These are phyloP conservation scores for Myotis lucifugus DNA, from an alignment of 2,113 vertebrate species.

Conservation along the genomic window DNA sequence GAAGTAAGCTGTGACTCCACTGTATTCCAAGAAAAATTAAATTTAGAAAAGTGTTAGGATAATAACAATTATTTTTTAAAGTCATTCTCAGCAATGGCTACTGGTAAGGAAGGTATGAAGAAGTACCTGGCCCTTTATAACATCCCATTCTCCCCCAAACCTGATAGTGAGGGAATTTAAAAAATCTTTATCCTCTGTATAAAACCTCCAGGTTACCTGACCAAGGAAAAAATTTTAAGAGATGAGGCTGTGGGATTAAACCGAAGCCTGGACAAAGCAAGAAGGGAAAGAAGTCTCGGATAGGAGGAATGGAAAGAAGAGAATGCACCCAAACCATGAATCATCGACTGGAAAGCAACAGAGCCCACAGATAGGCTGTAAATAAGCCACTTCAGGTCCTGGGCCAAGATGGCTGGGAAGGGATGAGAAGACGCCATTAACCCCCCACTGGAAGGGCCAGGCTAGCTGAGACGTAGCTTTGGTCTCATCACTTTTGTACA, in stretches of 20 bases:
- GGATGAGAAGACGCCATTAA: background rate
- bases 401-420: background rate
- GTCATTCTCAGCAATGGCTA: background rate
- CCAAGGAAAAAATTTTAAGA: background rate
- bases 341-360: background rate
- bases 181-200: background rate
- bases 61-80: background rate
- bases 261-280: background rate
- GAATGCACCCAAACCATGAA: background rate
- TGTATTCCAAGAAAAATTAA: background rate
- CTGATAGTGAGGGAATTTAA: background rate
- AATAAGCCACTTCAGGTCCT: background rate
- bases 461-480: background rate
- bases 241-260: background rate
- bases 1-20: background rate
- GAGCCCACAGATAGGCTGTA: no score
- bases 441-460: background rate
- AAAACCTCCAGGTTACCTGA: background rate
- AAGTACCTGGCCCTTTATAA: background rate
- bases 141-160: background rate
- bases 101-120: background rate
- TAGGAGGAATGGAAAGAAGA: background rate
- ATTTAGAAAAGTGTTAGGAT: slow-evolving; percentile 9
- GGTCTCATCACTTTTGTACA: background rate
- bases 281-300: background rate